Evolutionary conservation across 1,140 invertebrate genomes (phyloP).

Genomic region (Gonioctena quinquepunctata): DNA sequence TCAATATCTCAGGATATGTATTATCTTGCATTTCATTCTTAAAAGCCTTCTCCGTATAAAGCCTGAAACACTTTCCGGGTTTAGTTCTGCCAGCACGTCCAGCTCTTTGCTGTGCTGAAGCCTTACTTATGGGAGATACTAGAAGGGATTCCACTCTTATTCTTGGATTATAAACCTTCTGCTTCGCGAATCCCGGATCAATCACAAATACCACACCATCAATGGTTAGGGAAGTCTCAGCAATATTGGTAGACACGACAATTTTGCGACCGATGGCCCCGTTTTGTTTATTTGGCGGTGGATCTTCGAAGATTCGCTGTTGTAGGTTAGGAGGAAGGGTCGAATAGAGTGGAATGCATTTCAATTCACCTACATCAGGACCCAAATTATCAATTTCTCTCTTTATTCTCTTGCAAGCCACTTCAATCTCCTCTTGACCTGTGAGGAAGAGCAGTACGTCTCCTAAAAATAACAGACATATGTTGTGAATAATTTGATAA

Average conservation of each 20-base stretch:
- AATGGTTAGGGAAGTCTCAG: conserved; percentile 98
- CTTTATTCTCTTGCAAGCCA: conserved; percentile 98
- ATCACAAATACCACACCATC: conserved; percentile 99
- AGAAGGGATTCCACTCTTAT: conserved; percentile 96
- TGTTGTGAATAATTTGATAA: too few species aligned
- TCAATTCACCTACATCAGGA: conserved; percentile 94
- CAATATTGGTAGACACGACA: conserved; percentile 99
- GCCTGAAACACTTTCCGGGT: conserved; percentile 97
- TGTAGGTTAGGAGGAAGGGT: conserved; percentile 97
- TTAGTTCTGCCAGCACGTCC: conserved; percentile 95
- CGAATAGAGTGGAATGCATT: conserved; percentile 98
- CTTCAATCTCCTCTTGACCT: conserved; percentile 96
- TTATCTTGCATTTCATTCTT: conserved; percentile 99
- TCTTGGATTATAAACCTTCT: conserved; percentile 97
- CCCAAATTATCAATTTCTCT: conserved; percentile 96
- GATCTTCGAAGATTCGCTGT: conserved; percentile 95
- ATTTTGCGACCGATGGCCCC: conserved; percentile 95
- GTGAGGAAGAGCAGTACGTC: conserved; percentile 82
- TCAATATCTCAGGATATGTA: conserved; percentile 97
- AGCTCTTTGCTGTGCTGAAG: conserved; percentile 97
- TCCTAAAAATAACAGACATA: conserved; percentile 18
- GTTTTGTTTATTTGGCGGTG: conserved; percentile 89
- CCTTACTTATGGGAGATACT: conserved; percentile 98
- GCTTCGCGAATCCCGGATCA: conserved; percentile 99
- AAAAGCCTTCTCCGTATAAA: conserved; percentile 99